Evolutionary conservation across 1,140 invertebrate species (phyloP).

Genomic region (Anthonomus grandis): DNA sequence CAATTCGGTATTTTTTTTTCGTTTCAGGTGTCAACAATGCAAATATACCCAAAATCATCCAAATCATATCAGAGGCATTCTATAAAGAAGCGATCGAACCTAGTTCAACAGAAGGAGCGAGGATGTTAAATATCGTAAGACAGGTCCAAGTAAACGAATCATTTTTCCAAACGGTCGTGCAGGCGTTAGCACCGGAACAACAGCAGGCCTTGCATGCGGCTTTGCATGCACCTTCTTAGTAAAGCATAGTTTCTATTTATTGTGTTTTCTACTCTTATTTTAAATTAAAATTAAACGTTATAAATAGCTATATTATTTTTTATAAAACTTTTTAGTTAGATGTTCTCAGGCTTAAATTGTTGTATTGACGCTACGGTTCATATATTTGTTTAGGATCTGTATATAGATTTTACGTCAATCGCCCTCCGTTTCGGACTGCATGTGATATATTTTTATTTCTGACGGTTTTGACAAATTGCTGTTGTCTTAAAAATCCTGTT

Average conservation of each 20-base stretch:
- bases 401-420: too few species aligned
- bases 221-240: conserved; percentile 45
- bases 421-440: too few species aligned
- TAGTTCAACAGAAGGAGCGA: conserved; percentile 59
- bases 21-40: conserved; percentile 66
- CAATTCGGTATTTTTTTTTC: too few species aligned
- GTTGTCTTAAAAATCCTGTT: too few species aligned
- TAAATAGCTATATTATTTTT: conserved; percentile 23
- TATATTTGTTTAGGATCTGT: conserved; percentile 17
- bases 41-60: conserved; percentile 85
- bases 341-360: conserved; percentile 8
- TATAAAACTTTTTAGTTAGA: conserved; percentile 6
- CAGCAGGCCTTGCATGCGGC: conserved; percentile 76
- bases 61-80: conserved; percentile 87
- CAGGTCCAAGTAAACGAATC: conserved; percentile 79
- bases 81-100: conserved; percentile 73
- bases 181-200: conserved; percentile 71
- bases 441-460: too few species aligned
- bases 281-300: conserved; percentile 25
- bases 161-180: conserved; percentile 79
- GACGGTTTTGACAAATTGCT: too few species aligned
- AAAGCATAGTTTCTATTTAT: conserved; percentile 20
- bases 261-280: conserved; percentile 22
- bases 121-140: conserved; percentile 71
- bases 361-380: conserved; percentile 12